Base-by-base conservation (phyloP, 2,113 vertebrate species). In the Procavia capensis region DNA sequence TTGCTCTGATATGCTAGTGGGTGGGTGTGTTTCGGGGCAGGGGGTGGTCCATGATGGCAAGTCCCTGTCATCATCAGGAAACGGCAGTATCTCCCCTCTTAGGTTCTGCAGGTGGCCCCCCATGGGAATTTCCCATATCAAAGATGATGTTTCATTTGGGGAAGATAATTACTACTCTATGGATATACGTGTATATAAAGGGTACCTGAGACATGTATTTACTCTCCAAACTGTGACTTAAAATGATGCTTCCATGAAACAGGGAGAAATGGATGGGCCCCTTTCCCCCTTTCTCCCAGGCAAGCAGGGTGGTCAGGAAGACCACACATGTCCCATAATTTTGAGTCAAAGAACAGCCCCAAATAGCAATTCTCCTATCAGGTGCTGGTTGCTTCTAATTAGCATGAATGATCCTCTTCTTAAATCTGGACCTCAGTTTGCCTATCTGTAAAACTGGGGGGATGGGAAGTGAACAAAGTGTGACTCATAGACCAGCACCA, bases 301-400 rank as follows among this genome's bases (percentile, higher is more conserved):
- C 72, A 66, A 68, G 11, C 34, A 50, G 41, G 31, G 9, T 61
- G 61, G 76, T 1, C 1, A 6, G 47, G 70, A 86, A 79, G 25
- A n/a, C 9, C 11, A 13, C 3, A 0, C 4, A 0, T 3, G 47
- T 4, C 41, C 39, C 6, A 0, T 31, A 10, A 7, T 27, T 57
- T 59, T 9, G 34, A 31, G 39, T 41, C n/a, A 24, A 25, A 41
- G 29, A 75, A 43, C 2, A n/a, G n/a, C 17, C n/a, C 68, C n/a
- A 70, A 70, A 57, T 3, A 17, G 41, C n/a, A 36, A 7, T 36
- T 82, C 2, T 16, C 1, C 19, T 31, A 3, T 70, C 14, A 36
- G 27, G 36, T 1, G 0, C 16, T 36, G 39, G 29, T 31, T 4
- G 41, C 36, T 83, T 34, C 61, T 4, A 11, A 19, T 86, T 31